phyloP scores from a whole-genome alignment of 2,888 invertebrate species.

The Temnothorax ravouxi region DNA sequence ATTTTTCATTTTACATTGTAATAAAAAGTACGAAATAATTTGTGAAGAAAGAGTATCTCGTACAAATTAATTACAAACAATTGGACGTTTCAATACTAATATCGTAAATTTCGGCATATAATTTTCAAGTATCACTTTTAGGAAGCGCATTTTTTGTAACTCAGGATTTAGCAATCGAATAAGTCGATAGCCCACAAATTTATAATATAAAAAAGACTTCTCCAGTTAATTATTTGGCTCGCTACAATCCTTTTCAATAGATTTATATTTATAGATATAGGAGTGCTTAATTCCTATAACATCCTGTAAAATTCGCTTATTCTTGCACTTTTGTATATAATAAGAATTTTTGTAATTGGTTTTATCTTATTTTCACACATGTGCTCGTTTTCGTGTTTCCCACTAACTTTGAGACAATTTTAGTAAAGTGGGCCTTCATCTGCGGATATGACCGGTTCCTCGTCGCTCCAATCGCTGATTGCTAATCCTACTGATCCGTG shows the following conservation, averaged over 20 bases:
- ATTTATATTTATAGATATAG: conserved; percentile 58
- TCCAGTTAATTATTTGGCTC: conserved; percentile 44
- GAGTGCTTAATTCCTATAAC: conserved; percentile 59
- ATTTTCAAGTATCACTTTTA: conserved; percentile 46
- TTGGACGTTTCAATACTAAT: conserved; percentile 36
- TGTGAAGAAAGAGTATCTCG: not conserved
- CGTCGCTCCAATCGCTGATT: conserved; percentile 83
- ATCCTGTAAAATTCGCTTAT: conserved; percentile 54
- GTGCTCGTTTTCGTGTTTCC: conserved; percentile 35
- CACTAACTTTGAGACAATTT: conserved; percentile 39
- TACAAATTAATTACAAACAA: conserved; percentile 39
- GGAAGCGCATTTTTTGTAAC: conserved; percentile 43
- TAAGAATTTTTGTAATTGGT: conserved; percentile 61
- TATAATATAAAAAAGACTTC: conserved; percentile 68
- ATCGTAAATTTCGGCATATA: conserved; percentile 10
- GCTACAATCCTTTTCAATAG: conserved; percentile 51
- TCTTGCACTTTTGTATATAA: conserved; percentile 66
- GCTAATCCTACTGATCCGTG: conserved; percentile 87
- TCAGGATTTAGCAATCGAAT: conserved; percentile 18
- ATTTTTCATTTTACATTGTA: conserved; percentile 6
- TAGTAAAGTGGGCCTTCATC: conserved; percentile 80
- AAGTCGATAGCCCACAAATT: not conserved
- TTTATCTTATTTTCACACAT: conserved; percentile 51
- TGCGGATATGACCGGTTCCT: conserved; percentile 80
- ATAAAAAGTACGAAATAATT: conserved; percentile 24